A percentile compares a stretch with the other conserved stretches of the same genome.
Evolutionary conservation across 1,140 invertebrate species (phyloP).

Genomic region (Ephestia elutella): DNA sequence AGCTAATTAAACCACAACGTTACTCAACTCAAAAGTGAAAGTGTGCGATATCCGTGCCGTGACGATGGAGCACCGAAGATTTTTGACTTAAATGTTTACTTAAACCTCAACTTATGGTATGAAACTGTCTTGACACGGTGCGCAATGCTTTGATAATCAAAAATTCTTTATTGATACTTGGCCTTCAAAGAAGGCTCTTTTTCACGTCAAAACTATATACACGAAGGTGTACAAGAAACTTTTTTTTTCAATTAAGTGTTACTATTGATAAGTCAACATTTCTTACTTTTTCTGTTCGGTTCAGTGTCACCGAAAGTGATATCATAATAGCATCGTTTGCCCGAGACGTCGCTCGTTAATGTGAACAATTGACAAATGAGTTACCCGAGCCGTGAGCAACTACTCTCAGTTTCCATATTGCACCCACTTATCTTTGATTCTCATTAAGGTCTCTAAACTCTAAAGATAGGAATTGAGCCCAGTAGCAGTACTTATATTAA

Average conservation of each 20-base stretch:
- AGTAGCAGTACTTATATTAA: background rate
- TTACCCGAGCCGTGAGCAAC: background rate
- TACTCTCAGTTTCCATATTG: background rate
- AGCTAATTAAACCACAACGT: background rate
- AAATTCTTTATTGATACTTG: too few species aligned
- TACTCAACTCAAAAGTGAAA: constrained; percentile 17
- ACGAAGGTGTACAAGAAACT: too few species aligned
- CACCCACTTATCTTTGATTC: background rate
- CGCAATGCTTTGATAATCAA: too few species aligned
- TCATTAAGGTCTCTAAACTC: background rate
- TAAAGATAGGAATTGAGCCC: too few species aligned
- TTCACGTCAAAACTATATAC: too few species aligned
- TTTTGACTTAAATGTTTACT: background rate
- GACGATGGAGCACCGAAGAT: background rate
- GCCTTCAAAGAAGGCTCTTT: too few species aligned
- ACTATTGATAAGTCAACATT: too few species aligned
- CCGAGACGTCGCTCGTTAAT: background rate
- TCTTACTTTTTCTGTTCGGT: background rate
- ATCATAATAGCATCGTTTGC: background rate
- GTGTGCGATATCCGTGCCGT: constrained; percentile 6
- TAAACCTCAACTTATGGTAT: background rate
- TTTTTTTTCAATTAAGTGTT: too few species aligned
- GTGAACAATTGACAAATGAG: background rate
- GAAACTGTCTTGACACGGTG: too few species aligned
- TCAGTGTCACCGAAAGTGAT: background rate